Conservation (phyloP, 2,797 vertebrate genomes). For the Sciurus carolinensis region DNA sequence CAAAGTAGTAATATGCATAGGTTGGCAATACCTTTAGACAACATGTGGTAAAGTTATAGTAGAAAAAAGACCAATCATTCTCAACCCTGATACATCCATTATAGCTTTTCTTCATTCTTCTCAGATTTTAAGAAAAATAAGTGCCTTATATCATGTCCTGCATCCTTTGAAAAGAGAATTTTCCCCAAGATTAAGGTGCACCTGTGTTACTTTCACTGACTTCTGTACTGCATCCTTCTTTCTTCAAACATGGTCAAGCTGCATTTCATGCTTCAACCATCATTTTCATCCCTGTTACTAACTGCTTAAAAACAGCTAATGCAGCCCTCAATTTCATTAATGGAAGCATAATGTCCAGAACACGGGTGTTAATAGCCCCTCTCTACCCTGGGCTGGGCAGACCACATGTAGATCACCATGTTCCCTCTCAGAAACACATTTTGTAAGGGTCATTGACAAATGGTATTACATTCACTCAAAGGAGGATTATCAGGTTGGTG, state of each 20-base stretch:
- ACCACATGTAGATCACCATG: constrained; percentile 64
- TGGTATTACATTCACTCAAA: constrained; percentile 77
- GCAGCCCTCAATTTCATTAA: constrained; percentile 74
- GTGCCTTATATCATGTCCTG: background rate
- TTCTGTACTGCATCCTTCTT: constrained; percentile 27
- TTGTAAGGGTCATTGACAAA: constrained; percentile 82
- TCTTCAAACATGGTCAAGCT: constrained; percentile 52
- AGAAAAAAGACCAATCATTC: background rate
- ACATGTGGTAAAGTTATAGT: background rate
- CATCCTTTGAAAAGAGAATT: constrained; percentile 51
- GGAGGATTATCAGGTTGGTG: constrained; percentile 68
- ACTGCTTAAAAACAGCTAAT: constrained; percentile 71
- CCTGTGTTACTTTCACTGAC: background rate
- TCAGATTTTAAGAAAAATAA: constrained; percentile 17
- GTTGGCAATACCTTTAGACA: background rate
- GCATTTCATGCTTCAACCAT: constrained; percentile 55
- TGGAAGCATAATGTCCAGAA: constrained; percentile 73
- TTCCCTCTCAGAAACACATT: constrained; percentile 74
- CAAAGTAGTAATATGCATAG: background rate
- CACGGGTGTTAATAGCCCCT: constrained; percentile 65
- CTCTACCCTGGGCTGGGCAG: constrained; percentile 47
- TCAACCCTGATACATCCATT: background rate
- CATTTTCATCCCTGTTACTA: constrained; percentile 62
- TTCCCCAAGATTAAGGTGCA: background rate
- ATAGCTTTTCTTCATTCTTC: background rate